Percentiles rank a stretch among this genome's conserved stretches.
These are phyloP conservation scores for Trididemnum miniatum DNA, from an alignment of 23 tunicate genomes.

Conservation along the genomic window DNA sequence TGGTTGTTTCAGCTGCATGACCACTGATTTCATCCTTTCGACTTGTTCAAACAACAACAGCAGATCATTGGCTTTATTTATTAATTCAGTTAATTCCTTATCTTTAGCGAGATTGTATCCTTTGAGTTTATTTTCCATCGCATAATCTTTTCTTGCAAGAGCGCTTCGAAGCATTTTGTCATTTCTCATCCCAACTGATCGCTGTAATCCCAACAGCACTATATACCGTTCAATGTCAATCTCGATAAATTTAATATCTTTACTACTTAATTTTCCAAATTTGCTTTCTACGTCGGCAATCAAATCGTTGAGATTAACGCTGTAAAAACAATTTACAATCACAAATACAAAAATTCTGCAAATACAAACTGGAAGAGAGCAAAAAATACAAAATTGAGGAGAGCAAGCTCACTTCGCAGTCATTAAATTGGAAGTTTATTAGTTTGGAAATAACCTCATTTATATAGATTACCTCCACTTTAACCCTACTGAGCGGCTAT, in stretches of 20 bases:
- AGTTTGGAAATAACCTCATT: too few relatives aligned
- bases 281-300: neutral
- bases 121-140: slow-evolving; percentile 9
- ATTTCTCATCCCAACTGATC: slow-evolving; percentile 17
- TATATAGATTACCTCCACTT: too few relatives aligned
- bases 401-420: too few relatives aligned
- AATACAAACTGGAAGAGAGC: too few relatives aligned
- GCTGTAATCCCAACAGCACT: slow-evolving; percentile 11
- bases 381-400: too few relatives aligned
- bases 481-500: too few relatives aligned
- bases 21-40: slow-evolving; percentile 32
- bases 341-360: too few relatives aligned
- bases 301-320: neutral
- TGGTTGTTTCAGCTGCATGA: slow-evolving; percentile 29
- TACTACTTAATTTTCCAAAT: neutral
- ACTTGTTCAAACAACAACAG: slow-evolving; percentile 13
- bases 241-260: neutral
- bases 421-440: too few relatives aligned
- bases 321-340: neutral
- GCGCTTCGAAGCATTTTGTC: neutral
- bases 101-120: slow-evolving; percentile 13
- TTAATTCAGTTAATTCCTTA: neutral
- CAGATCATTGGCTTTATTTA: slow-evolving; percentile 14
- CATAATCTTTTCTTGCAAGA: slow-evolving; percentile 10
- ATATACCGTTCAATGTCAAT: slow-evolving; percentile 26